These are phyloP conservation scores for Apostichopus californicus DNA, from an alignment of 35 echinoderm and acorn worm species.

Conservation along the genomic window DNA sequence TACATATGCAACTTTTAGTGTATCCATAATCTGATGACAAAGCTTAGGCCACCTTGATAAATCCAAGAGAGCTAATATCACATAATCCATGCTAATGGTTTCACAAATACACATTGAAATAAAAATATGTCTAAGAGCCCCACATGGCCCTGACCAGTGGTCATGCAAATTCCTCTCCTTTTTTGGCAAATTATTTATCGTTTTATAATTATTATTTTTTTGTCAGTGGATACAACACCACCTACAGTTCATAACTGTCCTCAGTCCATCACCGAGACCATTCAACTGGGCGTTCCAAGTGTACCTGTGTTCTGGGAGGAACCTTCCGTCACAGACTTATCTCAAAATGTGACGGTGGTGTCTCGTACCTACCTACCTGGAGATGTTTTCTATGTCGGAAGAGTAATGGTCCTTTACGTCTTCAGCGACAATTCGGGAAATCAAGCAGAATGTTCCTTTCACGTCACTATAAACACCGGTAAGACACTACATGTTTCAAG, in stretches of 20 bases:
- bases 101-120: too few relatives aligned
- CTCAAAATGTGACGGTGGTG: background rate
- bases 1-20: too few relatives aligned
- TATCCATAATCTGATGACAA: too few relatives aligned
- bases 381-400: constrained; percentile 53
- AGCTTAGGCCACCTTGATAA: too few relatives aligned
- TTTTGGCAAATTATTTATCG: background rate
- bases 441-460: constrained; percentile 61
- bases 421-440: constrained; percentile 51
- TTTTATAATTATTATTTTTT: background rate
- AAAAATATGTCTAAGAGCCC: too few relatives aligned
- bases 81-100: too few relatives aligned
- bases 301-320: constrained; percentile 64
- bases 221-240: constrained; percentile 23
- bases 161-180: too few relatives aligned
- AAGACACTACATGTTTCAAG: background rate
- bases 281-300: constrained; percentile 14
- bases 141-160: too few relatives aligned
- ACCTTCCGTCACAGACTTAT: constrained; percentile 67
- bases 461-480: constrained; percentile 60
- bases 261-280: constrained; percentile 4
- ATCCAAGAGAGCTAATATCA: too few relatives aligned
- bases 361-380: constrained; percentile 50
- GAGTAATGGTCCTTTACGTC: constrained; percentile 56
- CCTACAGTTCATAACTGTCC: constrained; percentile 63